Percentiles rank a stretch among this genome's conserved stretches.
phyloP scores from a whole-genome alignment of 2,888 invertebrate genomes.

The Chromoteleia sp. region DNA sequence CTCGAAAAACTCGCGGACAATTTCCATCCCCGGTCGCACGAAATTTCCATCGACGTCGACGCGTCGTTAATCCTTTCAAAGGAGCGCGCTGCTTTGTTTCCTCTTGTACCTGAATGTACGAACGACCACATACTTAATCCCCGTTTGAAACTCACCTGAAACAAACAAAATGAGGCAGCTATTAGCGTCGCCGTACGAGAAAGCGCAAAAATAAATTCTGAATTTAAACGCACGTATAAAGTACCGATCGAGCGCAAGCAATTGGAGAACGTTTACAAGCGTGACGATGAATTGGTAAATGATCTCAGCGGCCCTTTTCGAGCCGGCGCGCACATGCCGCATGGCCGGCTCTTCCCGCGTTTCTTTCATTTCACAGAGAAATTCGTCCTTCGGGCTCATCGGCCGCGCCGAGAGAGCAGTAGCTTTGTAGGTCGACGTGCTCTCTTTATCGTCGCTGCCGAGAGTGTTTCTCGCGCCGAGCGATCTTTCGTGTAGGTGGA shows the following conservation, averaged over 20 bases:
- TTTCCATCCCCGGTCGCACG: constrained; percentile 4
- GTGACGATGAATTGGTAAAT: constrained; percentile 57
- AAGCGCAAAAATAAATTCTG: constrained; percentile 33
- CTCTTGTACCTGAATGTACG: too few relatives aligned
- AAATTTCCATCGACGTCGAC: constrained; percentile 8
- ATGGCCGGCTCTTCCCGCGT: constrained; percentile 49
- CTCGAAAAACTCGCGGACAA: background rate
- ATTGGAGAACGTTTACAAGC: constrained; percentile 49
- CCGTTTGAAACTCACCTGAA: constrained; percentile 54
- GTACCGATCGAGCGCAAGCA: constrained; percentile 22
- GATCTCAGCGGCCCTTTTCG: constrained; percentile 34
- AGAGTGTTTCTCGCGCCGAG: constrained; percentile 32
- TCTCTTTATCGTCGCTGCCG: constrained; percentile 56
- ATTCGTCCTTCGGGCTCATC: constrained; percentile 55
- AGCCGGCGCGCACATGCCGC: constrained; percentile 19
- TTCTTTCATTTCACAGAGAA: constrained; percentile 63
- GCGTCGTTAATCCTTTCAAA: constrained; percentile 24
- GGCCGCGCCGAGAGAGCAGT: constrained; percentile 35
- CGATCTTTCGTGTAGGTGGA: constrained; percentile 56
- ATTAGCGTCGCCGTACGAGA: constrained; percentile 37
- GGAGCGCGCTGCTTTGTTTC: too few relatives aligned
- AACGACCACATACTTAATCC: too few relatives aligned
- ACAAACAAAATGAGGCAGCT: constrained; percentile 53
- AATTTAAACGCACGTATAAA: constrained; percentile 26
- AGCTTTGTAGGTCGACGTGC: constrained; percentile 65